phyloP scores from a whole-genome alignment of 2,888 invertebrate species.

The Netelia melanura region DNA sequence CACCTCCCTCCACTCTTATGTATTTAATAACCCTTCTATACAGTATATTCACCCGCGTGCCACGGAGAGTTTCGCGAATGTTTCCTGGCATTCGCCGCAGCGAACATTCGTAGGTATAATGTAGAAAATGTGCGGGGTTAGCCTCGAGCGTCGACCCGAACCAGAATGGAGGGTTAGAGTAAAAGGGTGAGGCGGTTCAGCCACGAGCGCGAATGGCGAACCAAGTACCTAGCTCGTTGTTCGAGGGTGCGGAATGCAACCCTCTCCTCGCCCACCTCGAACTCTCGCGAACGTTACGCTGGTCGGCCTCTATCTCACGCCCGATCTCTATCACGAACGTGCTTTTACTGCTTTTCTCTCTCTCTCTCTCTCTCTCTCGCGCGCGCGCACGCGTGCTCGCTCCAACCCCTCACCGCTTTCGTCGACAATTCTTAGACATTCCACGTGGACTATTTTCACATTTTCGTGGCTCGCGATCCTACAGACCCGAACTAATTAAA shows the following conservation, averaged over 20 bases:
- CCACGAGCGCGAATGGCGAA: slow-evolving; percentile 36
- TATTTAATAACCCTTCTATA: slow-evolving; percentile 40
- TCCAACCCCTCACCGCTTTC: not conserved
- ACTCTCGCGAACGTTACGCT: slow-evolving; percentile 43
- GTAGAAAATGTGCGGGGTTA: slow-evolving; percentile 22
- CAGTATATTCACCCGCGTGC: slow-evolving; percentile 20
- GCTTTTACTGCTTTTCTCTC: not conserved
- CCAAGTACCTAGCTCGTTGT: slow-evolving; percentile 23
- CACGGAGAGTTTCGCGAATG: slow-evolving; percentile 32
- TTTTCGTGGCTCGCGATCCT: slow-evolving; percentile 20
- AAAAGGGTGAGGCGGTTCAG: not conserved
- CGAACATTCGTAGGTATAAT: slow-evolving; percentile 27
- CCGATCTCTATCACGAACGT: slow-evolving; percentile 42
- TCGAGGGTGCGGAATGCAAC: slow-evolving; percentile 58
- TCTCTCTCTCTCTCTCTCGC: slow-evolving; percentile 16
- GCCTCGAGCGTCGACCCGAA: not conserved
- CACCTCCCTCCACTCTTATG: not conserved
- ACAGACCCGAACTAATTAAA: slow-evolving; percentile 44
- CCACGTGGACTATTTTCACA: slow-evolving; percentile 11
- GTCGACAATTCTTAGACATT: slow-evolving; percentile 13
- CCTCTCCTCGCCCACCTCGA: slow-evolving; percentile 1
- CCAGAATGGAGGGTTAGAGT: slow-evolving; percentile 16
- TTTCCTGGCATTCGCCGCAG: slow-evolving; percentile 14
- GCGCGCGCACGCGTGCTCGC: too few species aligned
- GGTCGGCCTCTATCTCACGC: slow-evolving; percentile 49